Evolutionary conservation across 2,113 vertebrate species (phyloP).

Genomic region (Apteryx owenii): DNA sequence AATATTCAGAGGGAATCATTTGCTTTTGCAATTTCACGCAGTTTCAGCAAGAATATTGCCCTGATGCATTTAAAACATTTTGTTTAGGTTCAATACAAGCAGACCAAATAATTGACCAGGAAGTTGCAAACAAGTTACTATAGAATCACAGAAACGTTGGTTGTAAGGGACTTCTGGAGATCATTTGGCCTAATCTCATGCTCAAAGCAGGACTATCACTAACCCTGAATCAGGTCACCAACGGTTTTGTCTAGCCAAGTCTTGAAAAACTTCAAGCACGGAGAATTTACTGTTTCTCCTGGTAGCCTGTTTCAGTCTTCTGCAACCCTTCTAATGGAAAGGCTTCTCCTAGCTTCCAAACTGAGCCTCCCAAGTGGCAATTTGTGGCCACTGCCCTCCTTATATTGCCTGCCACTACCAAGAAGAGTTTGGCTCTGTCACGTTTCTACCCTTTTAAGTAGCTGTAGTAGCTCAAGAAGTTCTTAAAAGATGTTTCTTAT

Average conservation of each 20-base stretch:
- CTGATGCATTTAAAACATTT: not conserved
- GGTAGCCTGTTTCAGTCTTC: not conserved
- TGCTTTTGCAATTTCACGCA: not conserved
- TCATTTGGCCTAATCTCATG: not conserved
- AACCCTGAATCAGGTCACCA: not conserved
- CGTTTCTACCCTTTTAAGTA: not conserved
- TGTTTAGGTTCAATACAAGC: not conserved
- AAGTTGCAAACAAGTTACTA: not conserved
- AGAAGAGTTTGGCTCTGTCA: not conserved
- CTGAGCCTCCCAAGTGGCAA: not conserved
- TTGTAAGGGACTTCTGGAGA: not conserved
- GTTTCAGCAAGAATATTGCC: not conserved
- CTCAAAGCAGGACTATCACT: not conserved
- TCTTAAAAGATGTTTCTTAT: not conserved
- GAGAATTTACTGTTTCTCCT: not conserved
- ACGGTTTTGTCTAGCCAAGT: not conserved
- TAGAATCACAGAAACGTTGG: not conserved
- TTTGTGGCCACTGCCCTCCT: rapidly evolving
- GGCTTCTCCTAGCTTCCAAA: not conserved
- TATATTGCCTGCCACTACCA: not conserved
- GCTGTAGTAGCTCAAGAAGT: not conserved
- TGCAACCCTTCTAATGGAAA: not conserved
- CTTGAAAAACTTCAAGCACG: not conserved
- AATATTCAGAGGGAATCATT: not conserved
- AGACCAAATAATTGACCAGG: not conserved